Base-by-base conservation (phyloP, 2,113 vertebrate species). In the Pachyramphus minor region DNA sequence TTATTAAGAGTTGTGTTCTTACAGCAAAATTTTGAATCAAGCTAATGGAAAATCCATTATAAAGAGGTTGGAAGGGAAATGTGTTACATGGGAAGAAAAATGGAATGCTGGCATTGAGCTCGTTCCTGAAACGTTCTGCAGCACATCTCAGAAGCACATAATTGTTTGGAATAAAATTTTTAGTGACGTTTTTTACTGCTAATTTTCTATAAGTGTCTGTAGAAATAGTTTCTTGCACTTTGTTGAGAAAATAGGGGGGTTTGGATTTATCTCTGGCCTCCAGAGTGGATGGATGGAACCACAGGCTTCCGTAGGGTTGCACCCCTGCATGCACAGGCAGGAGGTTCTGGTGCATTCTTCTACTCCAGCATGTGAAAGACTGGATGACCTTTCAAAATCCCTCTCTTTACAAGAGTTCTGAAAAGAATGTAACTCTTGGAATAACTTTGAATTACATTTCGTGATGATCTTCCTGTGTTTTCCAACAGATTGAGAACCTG, bases 401-500 rank as follows among this genome's bases (percentile, higher is more conserved):
- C 31, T 86, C 7, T 45, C 4, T 75, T 78, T 66, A 49, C 45
- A 37, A 35, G 41, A 76, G 41, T 76, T 72, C 31, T 67, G 35
- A 67, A 88, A 94, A 42, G 4, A 62, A 25, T 49, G 50, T 85
- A 53, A 11, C 72, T 55, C 0, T 22, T 74, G 71, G 33, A 80
- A 64, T 71, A 72, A 42, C 56, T 85, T 33, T 13, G 31, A 59
- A 25, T 80, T 52, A 2, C 11, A 7, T 73, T 35, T 79, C 14
- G 4, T 14, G n/a, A 7, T 7, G 1, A 8, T 20, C 37, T 93
- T 16, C 17, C 30, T 74, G 1, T 64, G 8, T 71, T 39, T 76
- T 13, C 25, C 3, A 94, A 50, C 98, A 99, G 99, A 99, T 99
- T 85, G 99, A 99, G 97, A 99, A 98, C 97, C 97, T 99, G 62